Evolutionary conservation across 2,797 vertebrate species (phyloP).

Genomic region (Zalophus californianus): DNA sequence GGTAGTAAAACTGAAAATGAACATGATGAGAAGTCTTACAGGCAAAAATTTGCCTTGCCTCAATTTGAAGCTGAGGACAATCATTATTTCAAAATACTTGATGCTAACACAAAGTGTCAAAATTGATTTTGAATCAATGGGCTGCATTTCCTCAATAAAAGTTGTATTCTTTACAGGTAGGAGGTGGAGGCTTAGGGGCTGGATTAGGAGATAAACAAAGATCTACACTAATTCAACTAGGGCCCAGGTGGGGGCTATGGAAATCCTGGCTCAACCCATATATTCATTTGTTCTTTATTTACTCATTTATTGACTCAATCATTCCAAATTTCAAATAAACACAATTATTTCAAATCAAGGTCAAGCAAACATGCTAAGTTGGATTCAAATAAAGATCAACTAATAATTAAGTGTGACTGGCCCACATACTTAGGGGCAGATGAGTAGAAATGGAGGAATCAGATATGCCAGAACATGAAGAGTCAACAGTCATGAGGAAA

Average conservation of each 20-base stretch:
- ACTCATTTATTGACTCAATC: not conserved
- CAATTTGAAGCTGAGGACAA: not conserved
- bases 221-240: not conserved
- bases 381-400: not conserved
- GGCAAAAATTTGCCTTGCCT: not conserved
- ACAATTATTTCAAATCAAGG: slow-evolving; percentile 5
- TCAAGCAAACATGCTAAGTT: not conserved
- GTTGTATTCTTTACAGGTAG: not conserved
- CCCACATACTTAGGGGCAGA: not conserved
- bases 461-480: not conserved
- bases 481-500: not conserved
- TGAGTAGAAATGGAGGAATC: not conserved
- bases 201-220: not conserved
- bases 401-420: not conserved
- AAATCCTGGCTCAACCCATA: not conserved
- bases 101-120: slow-evolving; percentile 11
- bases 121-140: not conserved
- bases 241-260: not conserved
- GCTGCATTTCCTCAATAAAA: not conserved
- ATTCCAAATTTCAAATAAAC: not conserved
- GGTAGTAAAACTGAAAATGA: not conserved
- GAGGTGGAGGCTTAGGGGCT: not conserved
- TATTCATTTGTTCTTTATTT: not conserved
- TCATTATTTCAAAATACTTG: slow-evolving; percentile 35
- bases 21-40: not conserved